Evolutionary conservation across 2,797 vertebrate genomes (phyloP), one percentile per base, ranked within the genome.

Genomic region (Lithobates pipiens): DNA sequence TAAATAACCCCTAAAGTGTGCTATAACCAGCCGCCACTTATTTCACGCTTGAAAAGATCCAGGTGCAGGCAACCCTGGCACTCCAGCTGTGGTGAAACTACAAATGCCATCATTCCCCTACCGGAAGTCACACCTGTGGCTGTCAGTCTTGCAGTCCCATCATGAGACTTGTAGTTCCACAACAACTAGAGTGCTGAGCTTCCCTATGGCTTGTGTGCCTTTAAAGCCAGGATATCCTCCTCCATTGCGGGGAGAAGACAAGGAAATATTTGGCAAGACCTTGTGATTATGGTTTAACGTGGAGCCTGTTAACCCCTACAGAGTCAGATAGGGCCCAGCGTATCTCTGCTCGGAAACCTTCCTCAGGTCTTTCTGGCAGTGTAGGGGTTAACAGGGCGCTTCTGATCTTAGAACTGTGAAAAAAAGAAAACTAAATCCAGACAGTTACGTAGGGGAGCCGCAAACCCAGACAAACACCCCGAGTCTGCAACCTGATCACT

Each of bases 381-480:
- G 34, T n/a, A 70, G 34, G 65, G 25, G 76, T 84, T 78, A 78
- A 78, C 6, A 18, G 44, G 23, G 29, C 34, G 34, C 34, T 36
- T 5, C 34, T 65, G 42, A 44, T 16, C 15, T 46, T 54, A 65
- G 67, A 78, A 21, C n/a, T 61, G 77, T 42, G 25, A 79, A 61
- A 42, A 36, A 46, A 65, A 65, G 23, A 65, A 23, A 65, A 65
- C 27, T 32, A 32, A 69, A 86, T 44, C 85, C 74, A 86, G 85
- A 86, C 85, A 25, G 77, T 86, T 81, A 42, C 57, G 83, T 34
- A 25, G 76, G 25, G 67, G 32, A 50, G 76, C 82, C 57, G 54
- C 65, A 79, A 67, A 85, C 34, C 80, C 65, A 82, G 85, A 85
- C 84, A 69, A 76, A 83, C 73, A 76, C 82, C 32, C 75, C 13